These are phyloP conservation scores for Enteromius afrohamiltoni DNA, from an alignment of 2,797 vertebrate genomes.

Conservation along the genomic window DNA sequence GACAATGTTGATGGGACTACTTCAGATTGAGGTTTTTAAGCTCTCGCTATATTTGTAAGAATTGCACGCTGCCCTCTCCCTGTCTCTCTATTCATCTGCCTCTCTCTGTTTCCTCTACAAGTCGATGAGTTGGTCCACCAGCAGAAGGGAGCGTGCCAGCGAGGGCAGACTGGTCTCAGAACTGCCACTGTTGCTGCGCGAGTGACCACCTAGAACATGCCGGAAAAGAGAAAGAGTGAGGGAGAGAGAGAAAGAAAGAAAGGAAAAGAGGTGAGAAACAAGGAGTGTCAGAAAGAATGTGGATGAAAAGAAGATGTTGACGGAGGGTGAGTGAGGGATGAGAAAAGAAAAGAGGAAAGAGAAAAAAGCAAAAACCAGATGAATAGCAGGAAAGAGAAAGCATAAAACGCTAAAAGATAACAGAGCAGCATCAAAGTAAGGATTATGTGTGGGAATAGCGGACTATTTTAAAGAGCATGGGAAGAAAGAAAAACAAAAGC, in stretches of 20 bases:
- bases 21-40: constrained; percentile 23
- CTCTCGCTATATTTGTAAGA: constrained; percentile 40
- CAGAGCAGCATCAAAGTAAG: constrained; percentile 65
- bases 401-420: constrained; percentile 49
- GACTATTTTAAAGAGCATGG: constrained; percentile 11
- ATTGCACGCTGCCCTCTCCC: constrained; percentile 73
- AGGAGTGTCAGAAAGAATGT: constrained; percentile 26
- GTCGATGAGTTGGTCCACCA: constrained; percentile 99
- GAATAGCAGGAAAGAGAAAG: constrained; percentile 49
- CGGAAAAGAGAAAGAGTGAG: constrained; percentile 78
- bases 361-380: constrained; percentile 60
- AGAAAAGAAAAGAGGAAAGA: constrained; percentile 63
- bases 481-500: not conserved
- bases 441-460: constrained; percentile 68
- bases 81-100: constrained; percentile 61
- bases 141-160: constrained; percentile 98
- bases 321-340: constrained; percentile 8
- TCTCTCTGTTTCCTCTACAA: constrained; percentile 83
- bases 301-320: constrained; percentile 72
- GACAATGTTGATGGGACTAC: not conserved
- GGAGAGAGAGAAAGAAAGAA: constrained; percentile 65
- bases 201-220: constrained; percentile 97
- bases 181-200: constrained; percentile 99
- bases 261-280: constrained; percentile 63
- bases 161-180: constrained; percentile 99